Base-by-base conservation (phyloP, 2,888 invertebrate species). In the Anaspis maculata region DNA sequence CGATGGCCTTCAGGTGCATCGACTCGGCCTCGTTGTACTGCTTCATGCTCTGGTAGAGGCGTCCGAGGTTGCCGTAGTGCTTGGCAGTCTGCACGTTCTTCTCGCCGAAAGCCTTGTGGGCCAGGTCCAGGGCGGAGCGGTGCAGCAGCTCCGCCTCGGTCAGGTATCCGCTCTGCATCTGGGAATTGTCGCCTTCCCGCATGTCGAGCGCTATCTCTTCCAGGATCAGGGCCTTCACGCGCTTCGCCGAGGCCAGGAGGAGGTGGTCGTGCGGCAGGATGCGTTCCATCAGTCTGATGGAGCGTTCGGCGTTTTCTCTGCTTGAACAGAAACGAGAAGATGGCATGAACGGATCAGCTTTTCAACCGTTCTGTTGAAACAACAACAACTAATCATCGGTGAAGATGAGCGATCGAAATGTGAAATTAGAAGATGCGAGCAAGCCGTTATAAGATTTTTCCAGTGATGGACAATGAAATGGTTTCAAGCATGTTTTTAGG, bases 21-120 rank as follows among this genome's bases (percentile, higher is more conserved):
- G 71, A 72, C 64, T 92, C 92, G 0, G 94, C 90, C 60, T 87
- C 84, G 67, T 79, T 72, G 64, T 79, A 91, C 59, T 80, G 77
- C 57, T 77, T 79, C 91, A 94, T 92, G 57, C 89, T 90, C 68
- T 95, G 94, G 69, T 92, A 94, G 9, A 95, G 73, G 9, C 95
- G 71, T 34, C 95, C 95, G 30, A 95, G 73, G 71, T 95, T 95
- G 7, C 94, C 94, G 66, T 92, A 95, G 65, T 92, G 91, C 61
- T 94, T 94, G 30, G 94, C 92, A 0, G 92, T 92, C 70, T 94
- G 91, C 21, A 94, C 89, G 67, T 94, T 94, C 59, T 80, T 79
- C 66, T 92, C 91, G 0, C 95, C 94, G 62, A 92, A 92, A 1
- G 85, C 82, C 59, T 79, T 75, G 65, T 79, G 76, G 9, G 89